Conservation (phyloP, 2,113 vertebrate genomes). For the Corydoras maculifer region DNA sequence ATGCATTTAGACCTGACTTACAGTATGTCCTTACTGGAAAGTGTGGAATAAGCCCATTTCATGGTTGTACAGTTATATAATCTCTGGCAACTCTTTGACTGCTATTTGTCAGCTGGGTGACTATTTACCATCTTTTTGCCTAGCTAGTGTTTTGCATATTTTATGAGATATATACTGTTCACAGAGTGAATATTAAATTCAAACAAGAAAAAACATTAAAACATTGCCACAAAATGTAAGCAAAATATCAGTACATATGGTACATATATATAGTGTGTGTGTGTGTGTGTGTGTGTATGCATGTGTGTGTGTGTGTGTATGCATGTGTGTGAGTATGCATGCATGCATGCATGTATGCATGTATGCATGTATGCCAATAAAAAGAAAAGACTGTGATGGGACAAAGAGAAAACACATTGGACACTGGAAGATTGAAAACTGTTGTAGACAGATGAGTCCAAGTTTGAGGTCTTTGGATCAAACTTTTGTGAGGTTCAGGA, state of each 20-base stretch:
- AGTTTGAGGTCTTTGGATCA: no score
- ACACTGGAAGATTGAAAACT: conserved; percentile 29
- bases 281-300: background rate
- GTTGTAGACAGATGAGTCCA: no score
- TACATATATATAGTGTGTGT: background rate
- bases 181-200: background rate
- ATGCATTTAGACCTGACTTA: background rate
- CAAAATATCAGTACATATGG: background rate
- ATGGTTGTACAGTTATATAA: background rate
- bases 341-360: no score
- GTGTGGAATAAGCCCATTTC: background rate
- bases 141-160: background rate
- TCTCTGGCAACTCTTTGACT: background rate
- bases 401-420: background rate
- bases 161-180: no score
- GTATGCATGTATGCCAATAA: background rate
- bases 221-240: no score
- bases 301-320: background rate
- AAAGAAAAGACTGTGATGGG: no score
- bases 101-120: background rate
- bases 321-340: background rate
- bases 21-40: background rate
- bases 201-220: no score
- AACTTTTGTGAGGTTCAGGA: conserved; percentile 23
- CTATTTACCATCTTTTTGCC: background rate